phyloP scores from a whole-genome alignment of 2,113 vertebrate species.

The Epinephelus fuscoguttatus region DNA sequence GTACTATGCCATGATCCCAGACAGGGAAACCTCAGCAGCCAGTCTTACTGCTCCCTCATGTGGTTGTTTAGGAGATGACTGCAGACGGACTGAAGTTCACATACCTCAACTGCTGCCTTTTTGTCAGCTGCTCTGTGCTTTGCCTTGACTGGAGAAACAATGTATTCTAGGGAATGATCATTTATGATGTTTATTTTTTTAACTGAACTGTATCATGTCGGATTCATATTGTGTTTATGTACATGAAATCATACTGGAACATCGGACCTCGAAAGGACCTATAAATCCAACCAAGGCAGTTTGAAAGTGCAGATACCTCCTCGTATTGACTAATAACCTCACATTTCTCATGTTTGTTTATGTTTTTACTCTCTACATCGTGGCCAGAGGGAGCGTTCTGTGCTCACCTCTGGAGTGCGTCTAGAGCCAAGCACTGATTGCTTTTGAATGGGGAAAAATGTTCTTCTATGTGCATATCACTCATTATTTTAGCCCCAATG shows the following conservation, averaged over 20 bases:
- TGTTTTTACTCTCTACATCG: slow-evolving; percentile 52
- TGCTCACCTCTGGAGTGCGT: slow-evolving; percentile 49
- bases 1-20: slow-evolving; percentile 48
- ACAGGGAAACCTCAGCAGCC: slow-evolving; percentile 45
- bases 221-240: slow-evolving; percentile 48
- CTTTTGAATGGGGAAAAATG: slow-evolving; percentile 67
- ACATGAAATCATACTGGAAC: slow-evolving; percentile 54
- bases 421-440: slow-evolving; percentile 82
- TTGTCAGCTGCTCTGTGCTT: slow-evolving; percentile 65
- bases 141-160: slow-evolving; percentile 63
- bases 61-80: slow-evolving; percentile 30
- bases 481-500: slow-evolving; percentile 77
- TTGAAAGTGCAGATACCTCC: slow-evolving; percentile 58
- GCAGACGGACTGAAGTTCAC: no score
- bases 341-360: slow-evolving; percentile 52
- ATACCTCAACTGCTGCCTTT: slow-evolving; percentile 39
- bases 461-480: slow-evolving; percentile 78
- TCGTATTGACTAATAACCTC: slow-evolving; percentile 46
- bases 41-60: slow-evolving; percentile 36
- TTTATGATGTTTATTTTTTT: slow-evolving; percentile 53
- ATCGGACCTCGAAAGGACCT: slow-evolving; percentile 53
- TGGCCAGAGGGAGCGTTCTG: slow-evolving; percentile 60
- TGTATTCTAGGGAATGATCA: slow-evolving; percentile 40
- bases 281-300: slow-evolving; percentile 58
- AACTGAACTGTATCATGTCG: slow-evolving; percentile 41